Evolutionary conservation across 2,113 vertebrate genomes (phyloP), one percentile per base, ranked within the genome.

Genomic region (Synodontis membranacea): DNA sequence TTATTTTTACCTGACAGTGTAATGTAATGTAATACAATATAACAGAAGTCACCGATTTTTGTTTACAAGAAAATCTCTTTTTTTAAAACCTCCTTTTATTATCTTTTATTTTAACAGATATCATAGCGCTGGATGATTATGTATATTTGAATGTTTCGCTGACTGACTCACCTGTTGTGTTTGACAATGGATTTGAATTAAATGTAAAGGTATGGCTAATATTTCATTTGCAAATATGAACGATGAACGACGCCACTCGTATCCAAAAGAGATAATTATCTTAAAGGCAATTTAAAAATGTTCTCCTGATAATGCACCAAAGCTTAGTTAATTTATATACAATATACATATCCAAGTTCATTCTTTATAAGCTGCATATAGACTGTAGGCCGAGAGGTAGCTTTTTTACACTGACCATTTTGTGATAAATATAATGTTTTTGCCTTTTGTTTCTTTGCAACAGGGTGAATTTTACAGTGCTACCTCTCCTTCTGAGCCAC

Each of bases 401-500:
- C 14, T 50, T 8, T 46, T 46, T 74, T 14, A 46, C 9, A 23
- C 10, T 46, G 25, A 75, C 4, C 14, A 42, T 72, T 72, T 66
- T 66, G 11, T 44, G 37, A 44, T 14, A 39, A 74, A 48, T 58
- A 23, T 64, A 0, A 7, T 75, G 7, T 42, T 39, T 37, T 28
- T 28, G 1, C 37, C 0, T 86, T 85, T 9, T 15, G 76, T 84
- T 31, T 54, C 1, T 81, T 25, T 60, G 0, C 42, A 42, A 48
- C 88, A 96, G 95, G 95, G 94, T 0, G 91, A 93, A 85, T 93
- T 95, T 89, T 90, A 92, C 89, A 89, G 83, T 46, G 42, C 4
- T 4, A 66, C 68, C 54, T 82, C 79, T 58, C 93, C 88, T 0
- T 19, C 14, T 1, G 92, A 94, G 0, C 94, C 94, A 14, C 95